phyloP scores from a whole-genome alignment of 1,140 invertebrate species.

The Eufriesea mexicana region DNA sequence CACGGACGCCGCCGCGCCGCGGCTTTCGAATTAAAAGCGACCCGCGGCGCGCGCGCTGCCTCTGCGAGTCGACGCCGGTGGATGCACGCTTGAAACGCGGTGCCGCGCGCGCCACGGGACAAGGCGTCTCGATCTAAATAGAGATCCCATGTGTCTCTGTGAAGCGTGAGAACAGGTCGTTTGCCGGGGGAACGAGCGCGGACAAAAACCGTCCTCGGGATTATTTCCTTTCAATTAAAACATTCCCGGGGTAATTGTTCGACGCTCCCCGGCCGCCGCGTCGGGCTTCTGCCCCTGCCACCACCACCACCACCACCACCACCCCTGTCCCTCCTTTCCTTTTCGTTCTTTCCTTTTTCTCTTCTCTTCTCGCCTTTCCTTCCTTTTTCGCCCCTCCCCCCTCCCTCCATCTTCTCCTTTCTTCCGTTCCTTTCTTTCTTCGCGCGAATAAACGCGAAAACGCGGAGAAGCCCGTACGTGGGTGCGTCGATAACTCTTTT shows the following conservation, averaged over 20 bases:
- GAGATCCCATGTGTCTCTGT: slow-evolving; percentile 29
- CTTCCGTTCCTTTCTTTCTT: neutral
- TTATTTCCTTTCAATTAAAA: slow-evolving; percentile 42
- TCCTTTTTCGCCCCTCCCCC: too few relatives aligned
- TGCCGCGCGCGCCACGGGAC: neutral
- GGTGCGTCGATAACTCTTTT: neutral
- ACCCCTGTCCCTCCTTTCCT: too few relatives aligned
- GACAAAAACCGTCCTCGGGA: slow-evolving; percentile 18
- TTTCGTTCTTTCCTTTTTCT: too few relatives aligned
- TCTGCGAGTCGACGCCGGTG: slow-evolving; percentile 2
- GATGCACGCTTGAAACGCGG: slow-evolving; percentile 6
- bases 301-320: too few relatives aligned
- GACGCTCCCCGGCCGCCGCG: neutral
- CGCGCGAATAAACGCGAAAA: slow-evolving; percentile 4
- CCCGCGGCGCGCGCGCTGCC: too few relatives aligned
- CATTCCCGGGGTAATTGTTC: slow-evolving; percentile 27
- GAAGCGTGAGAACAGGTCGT: slow-evolving; percentile 27
- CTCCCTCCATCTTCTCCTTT: too few relatives aligned
- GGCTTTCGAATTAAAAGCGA: slow-evolving; percentile 13
- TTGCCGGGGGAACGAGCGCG: neutral
- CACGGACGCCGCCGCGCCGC: neutral
- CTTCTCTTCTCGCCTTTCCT: too few relatives aligned
- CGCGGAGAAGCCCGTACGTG: neutral
- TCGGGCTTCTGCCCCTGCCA: too few relatives aligned
- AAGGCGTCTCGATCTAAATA: slow-evolving; percentile 26